These are phyloP conservation scores for Microcebus murinus DNA, from an alignment of 2,113 vertebrate genomes.

Conservation along the genomic window DNA sequence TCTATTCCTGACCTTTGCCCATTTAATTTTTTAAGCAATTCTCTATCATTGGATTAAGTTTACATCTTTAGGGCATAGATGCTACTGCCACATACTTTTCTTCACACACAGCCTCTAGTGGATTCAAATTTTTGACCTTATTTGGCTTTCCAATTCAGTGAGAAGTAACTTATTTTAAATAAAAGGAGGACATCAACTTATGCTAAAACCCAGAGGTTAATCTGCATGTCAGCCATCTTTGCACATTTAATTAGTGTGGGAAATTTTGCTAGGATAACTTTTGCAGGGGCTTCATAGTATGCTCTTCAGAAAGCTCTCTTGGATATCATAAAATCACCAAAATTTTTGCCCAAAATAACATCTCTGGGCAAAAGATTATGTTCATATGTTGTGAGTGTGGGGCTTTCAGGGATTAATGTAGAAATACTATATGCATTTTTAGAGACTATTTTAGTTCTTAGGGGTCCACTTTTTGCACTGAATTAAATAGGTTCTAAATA, in stretches of 20 bases:
- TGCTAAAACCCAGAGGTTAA: conserved; percentile 56
- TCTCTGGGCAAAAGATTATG: background rate
- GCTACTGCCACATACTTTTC: conserved; percentile 26
- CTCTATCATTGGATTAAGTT: conserved; percentile 47
- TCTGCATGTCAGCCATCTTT: conserved; percentile 53
- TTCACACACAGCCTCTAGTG: background rate
- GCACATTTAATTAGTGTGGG: conserved; percentile 62
- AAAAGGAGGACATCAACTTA: conserved; percentile 62
- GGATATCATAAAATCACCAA: background rate
- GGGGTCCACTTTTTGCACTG: background rate
- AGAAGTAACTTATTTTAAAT: conserved; percentile 69
- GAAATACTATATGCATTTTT: background rate
- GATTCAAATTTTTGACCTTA: conserved; percentile 61
- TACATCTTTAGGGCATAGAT: conserved; percentile 43
- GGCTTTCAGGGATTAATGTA: background rate
- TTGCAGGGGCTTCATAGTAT: background rate
- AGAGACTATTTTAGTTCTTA: background rate
- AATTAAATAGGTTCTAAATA: conserved; percentile 13
- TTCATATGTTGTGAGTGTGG: background rate
- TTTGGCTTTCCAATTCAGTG: conserved; percentile 54
- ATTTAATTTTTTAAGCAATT: conserved; percentile 27
- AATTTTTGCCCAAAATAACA: conserved; percentile 48
- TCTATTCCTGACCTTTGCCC: background rate
- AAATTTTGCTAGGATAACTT: conserved; percentile 58
- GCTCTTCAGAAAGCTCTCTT: conserved; percentile 9